Percentiles rank a stretch among this genome's conserved stretches.
Conservation (phyloP, 1,140 invertebrate genomes). For the Phymastichus coffea region DNA sequence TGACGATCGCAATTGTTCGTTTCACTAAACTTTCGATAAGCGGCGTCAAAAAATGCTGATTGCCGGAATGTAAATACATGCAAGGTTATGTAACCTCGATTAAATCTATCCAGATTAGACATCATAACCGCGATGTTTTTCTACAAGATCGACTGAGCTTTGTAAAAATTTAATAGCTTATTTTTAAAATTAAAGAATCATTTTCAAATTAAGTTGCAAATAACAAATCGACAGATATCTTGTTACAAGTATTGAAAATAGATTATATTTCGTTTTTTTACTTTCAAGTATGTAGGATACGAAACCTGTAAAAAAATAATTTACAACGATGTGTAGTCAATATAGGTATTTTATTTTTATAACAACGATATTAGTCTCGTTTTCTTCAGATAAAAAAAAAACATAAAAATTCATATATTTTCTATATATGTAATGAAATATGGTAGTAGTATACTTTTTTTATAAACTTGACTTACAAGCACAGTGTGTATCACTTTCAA, state of each 20-base stretch:
- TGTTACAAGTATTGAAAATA: too few species aligned
- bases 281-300: too few species aligned
- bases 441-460: constrained; percentile 24
- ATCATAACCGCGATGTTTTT: background rate
- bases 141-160: background rate
- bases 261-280: too few species aligned
- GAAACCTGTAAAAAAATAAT: too few species aligned
- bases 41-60: too few species aligned
- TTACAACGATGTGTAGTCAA: constrained; percentile 1
- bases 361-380: constrained; percentile 42
- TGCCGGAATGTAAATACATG: constrained; percentile 1
- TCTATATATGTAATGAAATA: constrained; percentile 29
- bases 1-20: background rate
- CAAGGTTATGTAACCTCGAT: constrained; percentile 8
- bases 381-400: constrained; percentile 32
- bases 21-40: too few species aligned
- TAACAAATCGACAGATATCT: background rate
- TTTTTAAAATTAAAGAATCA: background rate
- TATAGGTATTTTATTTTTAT: constrained; percentile 45
- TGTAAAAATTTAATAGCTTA: background rate
- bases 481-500: constrained; percentile 8
- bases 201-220: background rate
- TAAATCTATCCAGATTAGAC: background rate
- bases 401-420: constrained; percentile 31
- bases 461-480: background rate